Evolutionary conservation across 2,888 invertebrate species (phyloP), one percentile per base, ranked within the genome.

Genomic region (Stictocephala bisonia): DNA sequence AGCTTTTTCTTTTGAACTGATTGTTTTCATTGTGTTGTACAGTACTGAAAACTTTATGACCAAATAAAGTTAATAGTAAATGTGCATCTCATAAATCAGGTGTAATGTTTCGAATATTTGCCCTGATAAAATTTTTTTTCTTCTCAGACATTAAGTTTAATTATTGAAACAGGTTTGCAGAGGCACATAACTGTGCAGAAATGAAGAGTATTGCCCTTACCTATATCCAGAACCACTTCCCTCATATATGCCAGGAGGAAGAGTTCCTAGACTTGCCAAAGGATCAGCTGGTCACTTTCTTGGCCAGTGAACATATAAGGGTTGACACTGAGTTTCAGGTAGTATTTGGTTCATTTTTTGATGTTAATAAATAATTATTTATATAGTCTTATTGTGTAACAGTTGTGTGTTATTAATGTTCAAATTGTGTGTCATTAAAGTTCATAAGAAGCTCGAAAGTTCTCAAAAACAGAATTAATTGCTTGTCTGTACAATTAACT

Each of bases 261-360:
- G 97, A 97, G 85, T 91, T 95, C 82, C 86, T 93, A 76, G 93
- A 94, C 79, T 85, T 96, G 76, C 93, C 95, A 24, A 90, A 93
- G 81, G 89, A 92, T 78, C 88, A 91, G 81, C 85, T 97, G 67
- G 87, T 92, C 74, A 90, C 90, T 79, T 88, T 97, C 79, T 85
- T 97, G 68, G 89, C 91, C 79, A 95, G 95, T 75, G 96, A 97
- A 85, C 88, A 93, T 82, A 87, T 97, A 71, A 91, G 91, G 82
- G 93, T 97, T 70, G 95, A 96, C 82, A 92, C 91, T 77, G 96
- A 96, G 86, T 91, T 91, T 81, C 94, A 96, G 89, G 95, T 94
- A 79, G 73, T 48, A 0, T 64, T 66, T 50, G 58, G 72, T 40
- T 74, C 41, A 15, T 1, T 27, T 40, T 29, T 20, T 18, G 18